A percentile compares a stretch with the other conserved stretches of the same genome.
phyloP scores from a whole-genome alignment of 2,797 vertebrate genomes.

The Labeo calbasu region DNA sequence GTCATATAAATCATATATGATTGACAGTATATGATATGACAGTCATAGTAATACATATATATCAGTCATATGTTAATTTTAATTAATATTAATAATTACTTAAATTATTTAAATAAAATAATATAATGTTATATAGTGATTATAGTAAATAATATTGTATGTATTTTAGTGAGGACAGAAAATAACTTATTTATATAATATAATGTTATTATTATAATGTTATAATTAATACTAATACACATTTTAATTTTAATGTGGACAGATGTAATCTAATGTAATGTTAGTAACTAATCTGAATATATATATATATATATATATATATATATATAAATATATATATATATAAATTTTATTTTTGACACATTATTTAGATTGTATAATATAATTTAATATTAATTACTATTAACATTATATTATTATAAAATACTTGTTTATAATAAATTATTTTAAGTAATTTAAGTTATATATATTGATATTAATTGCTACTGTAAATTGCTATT shows the following conservation, averaged over 20 bases:
- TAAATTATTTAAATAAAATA: neutral
- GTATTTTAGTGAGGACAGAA: neutral
- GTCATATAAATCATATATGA: neutral
- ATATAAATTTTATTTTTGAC: neutral
- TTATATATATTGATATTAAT: conserved; percentile 6
- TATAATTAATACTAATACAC: neutral
- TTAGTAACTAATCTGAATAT: neutral
- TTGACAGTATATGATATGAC: too few relatives aligned
- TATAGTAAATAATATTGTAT: neutral
- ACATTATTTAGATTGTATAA: neutral
- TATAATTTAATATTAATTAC: neutral
- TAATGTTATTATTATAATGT: neutral
- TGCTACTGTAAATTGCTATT: neutral
- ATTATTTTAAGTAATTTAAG: neutral
- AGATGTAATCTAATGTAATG: neutral
- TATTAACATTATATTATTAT: neutral
- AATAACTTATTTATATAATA: neutral
- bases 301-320: too few relatives aligned
- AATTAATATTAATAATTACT: neutral
- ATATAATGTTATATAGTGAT: neutral
- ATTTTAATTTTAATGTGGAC: neutral
- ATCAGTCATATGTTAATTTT: neutral
- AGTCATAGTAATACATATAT: too few relatives aligned
- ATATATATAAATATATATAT: too few relatives aligned
- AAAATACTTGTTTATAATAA: neutral